Percentiles rank a stretch among this genome's conserved stretches.
Conservation (phyloP, 2,113 vertebrate species). For the Tachuris rubrigastra region DNA sequence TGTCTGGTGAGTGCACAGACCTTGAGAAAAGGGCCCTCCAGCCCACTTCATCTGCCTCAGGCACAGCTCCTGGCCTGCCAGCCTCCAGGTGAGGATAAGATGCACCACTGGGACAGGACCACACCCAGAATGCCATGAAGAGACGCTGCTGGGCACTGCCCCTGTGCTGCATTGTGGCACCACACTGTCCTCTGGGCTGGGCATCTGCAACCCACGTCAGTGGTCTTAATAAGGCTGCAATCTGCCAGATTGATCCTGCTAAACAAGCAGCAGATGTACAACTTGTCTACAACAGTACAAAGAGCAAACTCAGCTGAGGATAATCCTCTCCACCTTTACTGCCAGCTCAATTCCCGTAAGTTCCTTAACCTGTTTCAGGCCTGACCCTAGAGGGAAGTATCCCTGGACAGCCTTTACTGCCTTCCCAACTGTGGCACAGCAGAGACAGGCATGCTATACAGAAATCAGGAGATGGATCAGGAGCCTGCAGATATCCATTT, state of each 20-base stretch:
- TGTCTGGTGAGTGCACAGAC: background rate
- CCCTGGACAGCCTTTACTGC: background rate
- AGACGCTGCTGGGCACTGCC: background rate
- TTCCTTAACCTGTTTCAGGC: background rate
- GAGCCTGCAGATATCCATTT: background rate
- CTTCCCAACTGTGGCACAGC: background rate
- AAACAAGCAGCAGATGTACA: background rate
- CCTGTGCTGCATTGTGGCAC: background rate
- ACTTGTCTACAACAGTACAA: background rate
- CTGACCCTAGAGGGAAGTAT: background rate
- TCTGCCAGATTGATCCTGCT: background rate
- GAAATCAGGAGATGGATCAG: background rate
- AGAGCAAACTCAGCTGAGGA: background rate
- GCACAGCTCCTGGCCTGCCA: background rate
- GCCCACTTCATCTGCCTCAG: rapidly evolving
- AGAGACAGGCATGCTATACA: rapidly evolving
- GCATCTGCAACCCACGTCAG: background rate
- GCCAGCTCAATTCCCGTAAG: background rate
- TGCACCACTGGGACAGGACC: background rate
- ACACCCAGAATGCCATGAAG: rapidly evolving
- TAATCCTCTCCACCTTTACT: background rate
- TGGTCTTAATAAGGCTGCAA: background rate
- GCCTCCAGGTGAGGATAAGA: background rate
- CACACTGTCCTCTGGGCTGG: background rate
- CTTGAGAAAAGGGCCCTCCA: background rate